These are phyloP conservation scores for Diprion similis DNA, from an alignment of 1,140 invertebrate species.

Conservation along the genomic window DNA sequence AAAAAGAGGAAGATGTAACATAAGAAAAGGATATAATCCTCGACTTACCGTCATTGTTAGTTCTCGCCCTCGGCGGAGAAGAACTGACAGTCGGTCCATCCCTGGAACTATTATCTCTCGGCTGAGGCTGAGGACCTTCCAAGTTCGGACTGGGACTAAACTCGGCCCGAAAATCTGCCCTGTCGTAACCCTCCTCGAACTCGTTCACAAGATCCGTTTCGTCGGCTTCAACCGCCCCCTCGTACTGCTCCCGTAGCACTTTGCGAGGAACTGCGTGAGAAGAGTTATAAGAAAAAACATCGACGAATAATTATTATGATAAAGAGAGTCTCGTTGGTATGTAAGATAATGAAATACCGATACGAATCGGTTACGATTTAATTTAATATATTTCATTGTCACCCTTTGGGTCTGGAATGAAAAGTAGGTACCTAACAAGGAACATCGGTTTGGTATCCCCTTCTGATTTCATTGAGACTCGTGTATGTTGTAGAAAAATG, in stretches of 20 bases:
- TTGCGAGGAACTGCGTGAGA: slow-evolving; percentile 81
- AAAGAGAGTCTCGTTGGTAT: too few species aligned
- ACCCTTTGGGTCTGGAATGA: too few species aligned
- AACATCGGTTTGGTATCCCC: too few species aligned
- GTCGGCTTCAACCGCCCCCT: slow-evolving; percentile 75
- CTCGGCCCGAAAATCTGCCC: slow-evolving; percentile 57
- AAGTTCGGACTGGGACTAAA: slow-evolving; percentile 63
- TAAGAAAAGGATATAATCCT: neutral
- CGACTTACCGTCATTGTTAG: slow-evolving; percentile 56
- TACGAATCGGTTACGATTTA: too few species aligned
- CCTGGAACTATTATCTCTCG: slow-evolving; percentile 52
- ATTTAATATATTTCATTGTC: too few species aligned
- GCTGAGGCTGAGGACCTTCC: slow-evolving; percentile 55
- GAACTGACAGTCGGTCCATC: slow-evolving; percentile 54
- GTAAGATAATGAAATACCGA: too few species aligned
- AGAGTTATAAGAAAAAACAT: slow-evolving; percentile 19
- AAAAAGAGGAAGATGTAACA: neutral
- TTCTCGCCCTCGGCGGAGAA: slow-evolving; percentile 51
- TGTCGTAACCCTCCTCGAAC: slow-evolving; percentile 60
- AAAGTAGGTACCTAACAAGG: too few species aligned
- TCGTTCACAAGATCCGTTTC: slow-evolving; percentile 65
- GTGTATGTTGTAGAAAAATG: too few species aligned
- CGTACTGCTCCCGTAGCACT: slow-evolving; percentile 81
- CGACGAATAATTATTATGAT: neutral
- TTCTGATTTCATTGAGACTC: too few species aligned